These are phyloP conservation scores for Cranoglanis bouderius DNA, from an alignment of 2,113 vertebrate genomes.

Conservation along the genomic window DNA sequence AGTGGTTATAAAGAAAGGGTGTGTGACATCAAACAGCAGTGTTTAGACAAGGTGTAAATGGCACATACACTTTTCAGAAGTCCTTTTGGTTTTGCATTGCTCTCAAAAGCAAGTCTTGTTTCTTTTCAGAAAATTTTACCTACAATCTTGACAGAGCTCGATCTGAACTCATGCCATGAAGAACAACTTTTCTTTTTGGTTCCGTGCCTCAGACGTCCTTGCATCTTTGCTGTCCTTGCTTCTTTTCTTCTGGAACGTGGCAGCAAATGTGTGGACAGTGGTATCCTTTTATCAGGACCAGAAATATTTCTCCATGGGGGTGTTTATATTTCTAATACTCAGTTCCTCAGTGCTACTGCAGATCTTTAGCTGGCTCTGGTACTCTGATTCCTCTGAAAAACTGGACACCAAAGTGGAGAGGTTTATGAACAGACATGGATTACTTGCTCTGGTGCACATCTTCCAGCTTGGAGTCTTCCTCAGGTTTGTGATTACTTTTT, in stretches of 20 bases:
- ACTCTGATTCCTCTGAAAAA: conserved; percentile 46
- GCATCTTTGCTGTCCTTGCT: conserved; percentile 49
- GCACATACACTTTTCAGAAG: neutral
- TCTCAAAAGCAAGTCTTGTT: neutral
- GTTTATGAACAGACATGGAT: neutral
- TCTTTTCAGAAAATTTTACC: neutral
- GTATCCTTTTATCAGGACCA: conserved; percentile 58
- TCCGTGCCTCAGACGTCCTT: neutral
- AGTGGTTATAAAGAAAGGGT: neutral
- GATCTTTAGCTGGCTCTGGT: conserved; percentile 78
- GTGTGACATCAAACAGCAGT: neutral
- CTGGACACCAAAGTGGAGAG: neutral
- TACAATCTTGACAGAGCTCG: neutral
- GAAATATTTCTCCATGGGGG: conserved; percentile 37
- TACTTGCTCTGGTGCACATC: conserved; percentile 62
- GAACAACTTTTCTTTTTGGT: conserved; percentile 33
- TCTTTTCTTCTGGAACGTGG: conserved; percentile 56
- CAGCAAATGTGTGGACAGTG: conserved; percentile 37
- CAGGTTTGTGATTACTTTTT: conserved; percentile 30
- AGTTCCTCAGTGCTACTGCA: conserved; percentile 65
- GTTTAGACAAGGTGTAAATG: neutral
- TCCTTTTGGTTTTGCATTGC: neutral
- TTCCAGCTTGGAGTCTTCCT: conserved; percentile 76
- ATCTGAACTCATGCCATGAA: conserved; percentile 20
- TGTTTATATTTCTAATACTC: conserved; percentile 61